These are phyloP conservation scores for Trichopoda pennipes DNA, from an alignment of 2,888 invertebrate genomes.

Conservation along the genomic window DNA sequence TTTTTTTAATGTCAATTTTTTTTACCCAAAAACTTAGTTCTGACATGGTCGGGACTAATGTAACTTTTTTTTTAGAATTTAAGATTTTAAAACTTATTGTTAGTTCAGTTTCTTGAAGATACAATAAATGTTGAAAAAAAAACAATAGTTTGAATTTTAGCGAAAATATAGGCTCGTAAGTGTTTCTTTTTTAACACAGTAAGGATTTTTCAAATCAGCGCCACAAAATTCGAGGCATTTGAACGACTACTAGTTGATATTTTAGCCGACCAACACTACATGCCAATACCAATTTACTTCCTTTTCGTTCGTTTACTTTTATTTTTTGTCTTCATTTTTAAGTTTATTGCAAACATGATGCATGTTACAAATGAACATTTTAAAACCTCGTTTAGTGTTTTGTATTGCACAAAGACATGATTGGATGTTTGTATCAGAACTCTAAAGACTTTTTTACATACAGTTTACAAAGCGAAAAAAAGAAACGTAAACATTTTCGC, in stretches of 20 bases:
- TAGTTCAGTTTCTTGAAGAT: too few species aligned
- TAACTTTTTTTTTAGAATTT: too few species aligned
- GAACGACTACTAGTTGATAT: not conserved
- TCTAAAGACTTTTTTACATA: slow-evolving; percentile 33
- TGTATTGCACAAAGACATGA: slow-evolving; percentile 30
- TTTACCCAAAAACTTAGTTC: too few species aligned
- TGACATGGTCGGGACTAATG: too few species aligned
- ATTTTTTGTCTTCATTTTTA: slow-evolving; percentile 36
- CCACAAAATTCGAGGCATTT: too few species aligned
- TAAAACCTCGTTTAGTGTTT: slow-evolving; percentile 54
- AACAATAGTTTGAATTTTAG: too few species aligned
- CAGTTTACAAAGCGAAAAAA: slow-evolving; percentile 21
- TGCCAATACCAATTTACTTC: not conserved
- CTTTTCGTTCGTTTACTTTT: slow-evolving; percentile 1
- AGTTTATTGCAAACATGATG: slow-evolving; percentile 55
- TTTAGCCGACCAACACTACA: not conserved
- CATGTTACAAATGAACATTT: slow-evolving; percentile 54
- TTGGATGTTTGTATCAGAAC: slow-evolving; percentile 38
- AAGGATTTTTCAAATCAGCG: too few species aligned
- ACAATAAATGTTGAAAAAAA: too few species aligned
- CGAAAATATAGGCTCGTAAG: too few species aligned
- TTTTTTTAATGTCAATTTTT: too few species aligned
- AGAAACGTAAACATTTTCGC: slow-evolving; percentile 35
- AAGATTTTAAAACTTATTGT: too few species aligned
- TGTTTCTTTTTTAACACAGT: too few species aligned